phyloP scores from a whole-genome alignment of 2,888 invertebrate species.

The Drosophila recens region DNA sequence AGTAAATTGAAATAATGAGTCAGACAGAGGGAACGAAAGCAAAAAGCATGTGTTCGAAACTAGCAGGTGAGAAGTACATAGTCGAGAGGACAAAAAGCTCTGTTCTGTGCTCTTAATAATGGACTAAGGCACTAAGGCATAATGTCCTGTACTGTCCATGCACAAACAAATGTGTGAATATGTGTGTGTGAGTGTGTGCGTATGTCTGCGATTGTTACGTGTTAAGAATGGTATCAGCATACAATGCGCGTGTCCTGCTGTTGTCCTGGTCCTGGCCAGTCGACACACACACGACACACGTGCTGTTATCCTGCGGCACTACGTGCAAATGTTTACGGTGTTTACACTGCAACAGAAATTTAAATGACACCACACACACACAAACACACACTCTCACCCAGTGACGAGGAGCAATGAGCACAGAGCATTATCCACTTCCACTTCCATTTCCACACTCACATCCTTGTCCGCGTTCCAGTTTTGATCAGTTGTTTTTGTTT shows the following conservation, averaged over 20 bases:
- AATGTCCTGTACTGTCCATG: conserved; percentile 33
- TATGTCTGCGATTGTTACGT: conserved; percentile 51
- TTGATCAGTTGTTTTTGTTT: conserved; percentile 18
- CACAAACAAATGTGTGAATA: not conserved
- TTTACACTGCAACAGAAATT: conserved; percentile 53
- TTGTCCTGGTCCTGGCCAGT: conserved; percentile 31
- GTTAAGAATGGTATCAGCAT: conserved; percentile 46
- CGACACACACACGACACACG: conserved; percentile 16
- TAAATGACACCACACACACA: conserved; percentile 45
- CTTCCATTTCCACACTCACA: conserved; percentile 22
- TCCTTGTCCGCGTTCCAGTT: conserved; percentile 22
- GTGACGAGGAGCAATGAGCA: conserved; percentile 12
- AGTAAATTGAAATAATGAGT: conserved; percentile 30
- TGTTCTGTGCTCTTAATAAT: conserved; percentile 47
- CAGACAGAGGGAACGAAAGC: conserved; percentile 6
- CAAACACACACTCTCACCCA: conserved; percentile 4
- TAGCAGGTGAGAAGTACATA: conserved; percentile 19
- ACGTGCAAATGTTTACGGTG: conserved; percentile 59
- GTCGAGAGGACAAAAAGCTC: conserved; percentile 29
- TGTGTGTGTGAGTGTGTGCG: not conserved
- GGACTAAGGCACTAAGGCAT: conserved; percentile 37
- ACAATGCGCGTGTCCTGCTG: conserved; percentile 17
- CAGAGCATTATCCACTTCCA: conserved; percentile 31
- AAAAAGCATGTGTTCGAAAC: conserved; percentile 19
- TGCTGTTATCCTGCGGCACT: conserved; percentile 41